Evolutionary conservation across 2,113 vertebrate species (phyloP).

Genomic region (Sander vitreus): DNA sequence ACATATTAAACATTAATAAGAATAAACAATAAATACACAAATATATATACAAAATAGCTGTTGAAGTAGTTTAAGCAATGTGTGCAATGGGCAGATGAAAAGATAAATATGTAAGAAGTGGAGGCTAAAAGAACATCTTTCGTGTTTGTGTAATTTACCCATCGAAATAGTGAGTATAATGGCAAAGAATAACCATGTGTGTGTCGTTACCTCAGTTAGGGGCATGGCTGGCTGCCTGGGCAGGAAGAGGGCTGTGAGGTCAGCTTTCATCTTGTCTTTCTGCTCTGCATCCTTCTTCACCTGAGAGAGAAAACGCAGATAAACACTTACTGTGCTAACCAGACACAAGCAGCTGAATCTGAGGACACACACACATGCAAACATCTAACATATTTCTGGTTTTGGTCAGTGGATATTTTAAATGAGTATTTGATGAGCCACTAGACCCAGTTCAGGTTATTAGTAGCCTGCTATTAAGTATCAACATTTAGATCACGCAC

Average conservation of each 20-base stretch:
- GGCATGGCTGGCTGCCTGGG: slow-evolving; percentile 95
- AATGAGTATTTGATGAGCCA: not conserved
- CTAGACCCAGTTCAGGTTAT: not conserved
- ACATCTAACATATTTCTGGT: not conserved
- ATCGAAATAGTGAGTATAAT: not conserved
- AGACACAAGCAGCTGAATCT: not conserved
- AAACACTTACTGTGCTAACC: not conserved
- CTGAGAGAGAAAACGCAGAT: slow-evolving; percentile 37
- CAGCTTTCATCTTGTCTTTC: slow-evolving; percentile 97
- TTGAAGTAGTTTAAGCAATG: too few species aligned
- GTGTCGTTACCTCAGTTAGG: slow-evolving; percentile 87
- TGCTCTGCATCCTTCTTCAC: slow-evolving; percentile 92
- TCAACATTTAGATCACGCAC: not conserved
- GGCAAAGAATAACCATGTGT: not conserved
- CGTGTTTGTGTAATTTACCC: not conserved
- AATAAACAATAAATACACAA: too few species aligned
- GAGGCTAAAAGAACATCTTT: not conserved
- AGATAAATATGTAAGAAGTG: not conserved
- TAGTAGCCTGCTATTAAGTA: too few species aligned
- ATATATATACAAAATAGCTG: too few species aligned
- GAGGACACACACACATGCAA: not conserved
- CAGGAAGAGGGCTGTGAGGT: slow-evolving; percentile 95
- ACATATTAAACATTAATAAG: too few species aligned
- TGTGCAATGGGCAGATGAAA: not conserved
- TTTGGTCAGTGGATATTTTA: not conserved